Evolutionary conservation across 1,140 invertebrate species (phyloP), one percentile per base, ranked within the genome.

Genomic region (Mizuhopecten yessoensis): DNA sequence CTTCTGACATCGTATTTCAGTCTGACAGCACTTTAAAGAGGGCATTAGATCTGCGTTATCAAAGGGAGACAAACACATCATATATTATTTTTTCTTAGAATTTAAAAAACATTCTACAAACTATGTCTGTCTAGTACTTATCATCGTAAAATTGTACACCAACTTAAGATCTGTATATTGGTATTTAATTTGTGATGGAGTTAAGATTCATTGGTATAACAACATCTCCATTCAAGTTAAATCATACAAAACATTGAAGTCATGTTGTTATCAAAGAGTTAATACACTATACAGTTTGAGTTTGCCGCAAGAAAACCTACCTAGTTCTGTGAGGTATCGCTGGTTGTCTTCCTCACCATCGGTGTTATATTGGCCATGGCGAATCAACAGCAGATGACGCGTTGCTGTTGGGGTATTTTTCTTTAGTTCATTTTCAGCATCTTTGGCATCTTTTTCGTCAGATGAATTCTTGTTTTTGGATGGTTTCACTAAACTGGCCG

Each of bases 281-380:
- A 7, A 5, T 5, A 39, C 36, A 39, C 36, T 13, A n/a, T n/a
- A n/a, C n/a, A n/a, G n/a, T n/a, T n/a, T n/a, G n/a, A 39, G 36
- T 39, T 39, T 20, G 7, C 17, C 17, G 17, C 86, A 89, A 34
- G 15, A 23, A 20, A 39, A 89, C 92, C 93, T 96, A 97, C 98
- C 98, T 92, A 99, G 97, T 87, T 97, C 97, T 11, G 99, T 99
- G 0, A 99, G 97, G 87, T 96, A 97, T 95, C 98, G 97, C 39
- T 98, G 98, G n/a, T 97, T 96, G 96, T 99, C 99, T 29, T 96
- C 97, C 86, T 97, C 96, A 0, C 98, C 98, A 34, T 97, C 96
- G 33, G 98, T 95, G 93, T 99, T 97, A 95, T 99, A 99, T 95
- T 99, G 99, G 0, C 99, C 99, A 97, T 99, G 99, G 45, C 99